A percentile compares a stretch with the other conserved stretches of the same genome.
Evolutionary conservation across 23 tunicate genomes (phyloP).

Genomic region (Clavelina lepadiformis): DNA sequence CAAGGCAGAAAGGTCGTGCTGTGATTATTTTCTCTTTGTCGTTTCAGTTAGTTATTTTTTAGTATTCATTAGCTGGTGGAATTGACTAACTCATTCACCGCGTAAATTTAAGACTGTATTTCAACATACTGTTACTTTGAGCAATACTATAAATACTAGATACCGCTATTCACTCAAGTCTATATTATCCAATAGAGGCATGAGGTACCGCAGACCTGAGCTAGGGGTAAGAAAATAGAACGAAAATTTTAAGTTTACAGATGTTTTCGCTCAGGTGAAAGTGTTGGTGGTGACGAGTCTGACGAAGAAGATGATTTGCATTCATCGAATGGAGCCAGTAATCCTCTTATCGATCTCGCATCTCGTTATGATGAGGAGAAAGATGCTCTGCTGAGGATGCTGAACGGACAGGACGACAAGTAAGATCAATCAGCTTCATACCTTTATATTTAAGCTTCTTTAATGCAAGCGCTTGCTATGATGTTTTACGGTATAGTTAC

Average conservation of each 20-base stretch:
- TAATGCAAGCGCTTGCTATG: background rate
- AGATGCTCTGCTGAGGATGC: slow-evolving; percentile 60
- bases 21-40: background rate
- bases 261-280: too few relatives aligned
- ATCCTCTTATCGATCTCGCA: slow-evolving; percentile 60
- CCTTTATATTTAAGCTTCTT: background rate
- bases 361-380: slow-evolving; percentile 59
- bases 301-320: slow-evolving; percentile 34
- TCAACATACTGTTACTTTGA: too few relatives aligned
- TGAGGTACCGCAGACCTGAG: too few relatives aligned
- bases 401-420: slow-evolving; percentile 60
- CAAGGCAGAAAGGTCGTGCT: slow-evolving; percentile 43
- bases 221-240: too few relatives aligned
- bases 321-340: slow-evolving; percentile 23
- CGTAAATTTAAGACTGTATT: too few relatives aligned
- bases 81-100: too few relatives aligned
- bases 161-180: too few relatives aligned
- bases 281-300: slow-evolving; percentile 13
- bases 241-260: too few relatives aligned
- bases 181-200: too few relatives aligned
- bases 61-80: too few relatives aligned
- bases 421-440: slow-evolving; percentile 17
- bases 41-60: too few relatives aligned
- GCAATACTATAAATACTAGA: too few relatives aligned
- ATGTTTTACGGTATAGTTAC: background rate